A percentile compares a stretch with the other conserved stretches of the same genome.
These are phyloP conservation scores for Siniperca obscura DNA, from an alignment of 2,797 vertebrate species.

Conservation along the genomic window DNA sequence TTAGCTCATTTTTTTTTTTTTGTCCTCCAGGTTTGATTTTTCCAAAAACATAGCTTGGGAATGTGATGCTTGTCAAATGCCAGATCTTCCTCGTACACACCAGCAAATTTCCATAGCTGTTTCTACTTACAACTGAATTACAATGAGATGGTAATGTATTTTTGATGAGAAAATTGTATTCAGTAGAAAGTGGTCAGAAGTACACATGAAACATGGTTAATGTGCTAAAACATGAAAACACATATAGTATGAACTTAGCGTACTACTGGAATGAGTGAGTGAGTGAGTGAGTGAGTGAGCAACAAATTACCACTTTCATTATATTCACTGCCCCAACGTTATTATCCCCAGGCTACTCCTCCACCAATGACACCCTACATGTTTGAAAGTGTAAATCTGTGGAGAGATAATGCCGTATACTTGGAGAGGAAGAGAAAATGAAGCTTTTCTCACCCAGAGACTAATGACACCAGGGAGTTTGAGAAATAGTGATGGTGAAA, in stretches of 20 bases:
- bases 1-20: constrained; percentile 24
- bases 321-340: constrained; percentile 33
- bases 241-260: background rate
- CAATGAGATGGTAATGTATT: constrained; percentile 50
- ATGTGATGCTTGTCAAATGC: constrained; percentile 34
- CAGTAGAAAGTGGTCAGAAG: constrained; percentile 19
- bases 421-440: constrained; percentile 65
- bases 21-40: constrained; percentile 34
- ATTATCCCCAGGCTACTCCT: constrained; percentile 62
- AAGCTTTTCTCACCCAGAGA: constrained; percentile 57
- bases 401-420: constrained; percentile 62
- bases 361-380: constrained; percentile 53
- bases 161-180: constrained; percentile 9
- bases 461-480: constrained; percentile 74
- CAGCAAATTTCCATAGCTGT: constrained; percentile 35
- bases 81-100: constrained; percentile 33
- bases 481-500: constrained; percentile 71
- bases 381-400: constrained; percentile 74
- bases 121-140: constrained; percentile 36
- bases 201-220: constrained; percentile 23
- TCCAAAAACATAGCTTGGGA: constrained; percentile 22
- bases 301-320: constrained; percentile 56
- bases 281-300: constrained; percentile 25
- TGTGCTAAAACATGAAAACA: constrained; percentile 24
- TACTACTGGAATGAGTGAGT: background rate